Base-by-base conservation (phyloP, 2,888 invertebrate species). In the Harpagoxenus sublaevis region DNA sequence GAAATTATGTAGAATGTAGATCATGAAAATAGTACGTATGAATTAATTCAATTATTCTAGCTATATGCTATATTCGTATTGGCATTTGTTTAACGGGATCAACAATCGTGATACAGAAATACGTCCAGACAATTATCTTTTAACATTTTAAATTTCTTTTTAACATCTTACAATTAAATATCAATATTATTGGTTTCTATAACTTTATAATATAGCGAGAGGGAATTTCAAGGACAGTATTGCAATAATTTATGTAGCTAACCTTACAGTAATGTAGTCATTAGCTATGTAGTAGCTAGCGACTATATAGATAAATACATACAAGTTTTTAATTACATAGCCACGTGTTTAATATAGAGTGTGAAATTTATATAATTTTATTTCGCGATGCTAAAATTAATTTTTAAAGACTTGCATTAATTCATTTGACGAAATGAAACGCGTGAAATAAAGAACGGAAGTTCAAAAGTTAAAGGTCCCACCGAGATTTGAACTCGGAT, bases 401-500 rank as follows among this genome's bases (percentile, higher is more conserved):
- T 9, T 3, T 31, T 66, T 42, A 42, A 42, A 35, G 12, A 23
- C 6, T 1, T 18, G 28, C 3, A 28, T 28, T 39, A 53, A 23
- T 63, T 15, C 18, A 79, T 71, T 23, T 18, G n/a, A 5, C 12
- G n/a, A 73, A 10, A 10, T 28, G 0, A 3, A 55, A 31, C 2
- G 18, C 6, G 8, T n/a, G 31, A 57, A 48, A 60, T 48, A 3
- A 83, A 68, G 83, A 74, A 1, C 6, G 31, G 3, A 83, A 60
- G 28, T 10, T 42, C 23, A 84, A 91, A 90, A 91, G n/a, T 62
- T 35, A 79, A 45, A 93, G 97, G 97, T 97, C 96, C 97, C 97
- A 97, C 97, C 97, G 97, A 97, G 97, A 97, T 96, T 97, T 97
- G 97, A 97, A 97, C 97, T 97, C 97, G 97, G 97, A 97, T 97